phyloP scores from a whole-genome alignment of 2,888 invertebrate species.

The Harpagoxenus sublaevis region DNA sequence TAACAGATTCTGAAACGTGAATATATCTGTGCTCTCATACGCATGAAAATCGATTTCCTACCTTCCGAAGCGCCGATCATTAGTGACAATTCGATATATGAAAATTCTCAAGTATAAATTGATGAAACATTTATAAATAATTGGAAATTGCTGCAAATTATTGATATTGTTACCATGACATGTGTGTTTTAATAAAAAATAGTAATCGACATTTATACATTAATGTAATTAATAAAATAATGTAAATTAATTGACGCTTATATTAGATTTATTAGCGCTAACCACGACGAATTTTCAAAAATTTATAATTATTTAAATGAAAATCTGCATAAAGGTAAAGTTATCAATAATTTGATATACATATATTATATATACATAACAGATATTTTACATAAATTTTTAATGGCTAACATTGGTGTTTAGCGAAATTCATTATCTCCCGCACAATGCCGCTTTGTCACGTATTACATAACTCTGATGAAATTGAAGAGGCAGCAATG shows the following conservation, averaged over 20 bases:
- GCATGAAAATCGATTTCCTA: slow-evolving; percentile 34
- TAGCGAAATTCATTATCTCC: not conserved
- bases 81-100: not conserved
- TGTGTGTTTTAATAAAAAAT: slow-evolving; percentile 11
- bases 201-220: not conserved
- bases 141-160: not conserved
- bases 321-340: slow-evolving; percentile 18
- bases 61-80: not conserved
- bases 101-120: slow-evolving; percentile 50
- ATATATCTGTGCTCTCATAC: not conserved
- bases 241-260: not conserved
- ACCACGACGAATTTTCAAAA: slow-evolving; percentile 12
- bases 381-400: not conserved
- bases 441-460: not conserved
- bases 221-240: not conserved
- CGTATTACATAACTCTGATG: not conserved
- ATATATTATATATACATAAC: not conserved
- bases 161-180: not conserved
- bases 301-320: slow-evolving; percentile 12
- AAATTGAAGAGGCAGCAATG: slow-evolving; percentile 39
- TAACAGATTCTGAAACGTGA: slow-evolving; percentile 4
- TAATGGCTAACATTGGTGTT: not conserved
- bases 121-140: not conserved
- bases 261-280: not conserved
- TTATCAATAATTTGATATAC: not conserved